Evolutionary conservation across 2,888 invertebrate species (phyloP), one percentile per base, ranked within the genome.

Genomic region (Xylophagus ater): DNA sequence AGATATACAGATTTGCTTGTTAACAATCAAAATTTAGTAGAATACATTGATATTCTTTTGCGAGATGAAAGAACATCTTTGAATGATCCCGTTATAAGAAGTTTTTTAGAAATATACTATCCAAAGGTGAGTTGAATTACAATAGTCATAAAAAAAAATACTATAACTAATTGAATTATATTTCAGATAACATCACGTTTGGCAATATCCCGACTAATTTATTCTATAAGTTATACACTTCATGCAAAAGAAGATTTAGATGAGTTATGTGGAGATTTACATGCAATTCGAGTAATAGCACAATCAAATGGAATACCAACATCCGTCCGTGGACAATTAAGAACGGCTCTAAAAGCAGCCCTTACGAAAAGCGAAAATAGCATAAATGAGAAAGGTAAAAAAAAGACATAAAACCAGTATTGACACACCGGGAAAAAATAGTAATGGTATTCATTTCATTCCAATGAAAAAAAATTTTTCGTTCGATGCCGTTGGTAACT

Each of bases 11-110:
- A 81, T 46, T 77, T 88, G 67, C 67, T 93, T 42, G 70, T 86
- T 34, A 81, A 80, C 47, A 87, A 85, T 59, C 83, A 77, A 53
- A 83, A 83, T 53, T 78, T 90, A 49, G 77, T 85, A 23, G 92
- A 92, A 61, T 93, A 92, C 58, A 77, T 90, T 44, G 90, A 92
- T 58, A 81, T 87, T n/a, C 78, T 92, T 15, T 66, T 93, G 32
- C 65, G 88, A 37, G 90, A 92, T 59, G 92, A 93, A 63, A 72
- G 92, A 49, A 75, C 79, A 42, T 87, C 88, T 9, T 69, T 93
- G 8, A 87, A 82, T 47, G 85, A 87, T 54, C 78, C 80, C 37
- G 75, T 81, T 53, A 86, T 92, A 52, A 84, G 84, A 60, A 83
- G 85, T 56, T 92, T 93, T 61, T 73, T 92, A 60, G 80, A 80